Evolutionary conservation across 1,140 invertebrate genomes (phyloP).

Genomic region (Delia radicum): DNA sequence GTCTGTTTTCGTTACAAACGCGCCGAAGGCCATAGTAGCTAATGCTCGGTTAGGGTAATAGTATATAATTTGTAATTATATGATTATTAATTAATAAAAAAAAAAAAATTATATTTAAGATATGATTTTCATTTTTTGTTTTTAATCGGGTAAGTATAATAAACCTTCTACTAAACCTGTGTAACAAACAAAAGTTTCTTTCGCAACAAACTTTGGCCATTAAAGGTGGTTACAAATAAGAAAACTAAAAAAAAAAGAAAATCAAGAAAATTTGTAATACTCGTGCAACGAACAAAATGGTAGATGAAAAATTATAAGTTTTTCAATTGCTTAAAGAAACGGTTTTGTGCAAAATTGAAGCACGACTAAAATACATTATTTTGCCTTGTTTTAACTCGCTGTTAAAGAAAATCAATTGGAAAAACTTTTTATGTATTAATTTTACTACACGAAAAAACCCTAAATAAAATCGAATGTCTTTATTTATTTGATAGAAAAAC

Average conservation of each 20-base stretch:
- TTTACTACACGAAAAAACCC: neutral
- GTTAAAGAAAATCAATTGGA: neutral
- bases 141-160: too few relatives aligned
- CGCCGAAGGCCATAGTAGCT: too few relatives aligned
- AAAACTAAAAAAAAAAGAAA: too few relatives aligned
- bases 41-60: too few relatives aligned
- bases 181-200: neutral
- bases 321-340: neutral
- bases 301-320: neutral
- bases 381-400: neutral
- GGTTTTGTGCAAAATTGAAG: constrained; percentile 1
- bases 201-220: neutral
- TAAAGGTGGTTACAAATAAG: neutral
- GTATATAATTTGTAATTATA: too few relatives aligned
- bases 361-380: neutral
- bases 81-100: too few relatives aligned
- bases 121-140: too few relatives aligned
- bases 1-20: too few relatives aligned
- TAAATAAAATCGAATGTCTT: neutral
- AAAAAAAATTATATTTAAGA: too few relatives aligned
- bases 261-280: too few relatives aligned
- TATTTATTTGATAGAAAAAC: too few relatives aligned
- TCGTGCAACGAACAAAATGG: too few relatives aligned
- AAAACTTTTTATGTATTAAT: neutral
- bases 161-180: neutral